Percentiles rank a stretch among this genome's conserved stretches.
These are phyloP conservation scores for Dendrolimus houi DNA, from an alignment of 2,888 invertebrate species.

Conservation along the genomic window DNA sequence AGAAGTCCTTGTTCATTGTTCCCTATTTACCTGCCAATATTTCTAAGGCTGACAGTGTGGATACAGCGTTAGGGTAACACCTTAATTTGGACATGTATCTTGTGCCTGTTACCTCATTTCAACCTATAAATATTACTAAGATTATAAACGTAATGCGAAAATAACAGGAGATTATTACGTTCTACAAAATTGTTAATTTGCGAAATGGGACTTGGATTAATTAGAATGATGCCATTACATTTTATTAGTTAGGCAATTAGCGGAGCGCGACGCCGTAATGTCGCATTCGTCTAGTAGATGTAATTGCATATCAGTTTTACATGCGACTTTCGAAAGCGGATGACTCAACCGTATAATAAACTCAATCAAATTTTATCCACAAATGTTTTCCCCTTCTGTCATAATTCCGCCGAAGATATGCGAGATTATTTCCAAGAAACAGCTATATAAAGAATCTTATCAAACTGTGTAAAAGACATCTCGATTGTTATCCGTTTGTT, in stretches of 20 bases:
- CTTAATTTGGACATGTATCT: too few relatives aligned
- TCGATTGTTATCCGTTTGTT: neutral
- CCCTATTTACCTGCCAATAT: too few relatives aligned
- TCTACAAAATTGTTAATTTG: neutral
- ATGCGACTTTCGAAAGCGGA: neutral
- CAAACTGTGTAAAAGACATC: neutral
- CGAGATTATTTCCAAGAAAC: neutral
- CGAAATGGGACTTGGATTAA: neutral
- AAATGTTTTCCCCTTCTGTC: too few relatives aligned
- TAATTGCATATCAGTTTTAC: neutral
- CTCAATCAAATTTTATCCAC: too few relatives aligned
- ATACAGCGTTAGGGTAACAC: too few relatives aligned
- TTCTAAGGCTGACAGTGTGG: too few relatives aligned
- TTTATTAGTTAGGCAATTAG: neutral
- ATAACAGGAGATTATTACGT: neutral
- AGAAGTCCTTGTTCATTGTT: too few relatives aligned
- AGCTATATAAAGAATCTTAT: neutral
- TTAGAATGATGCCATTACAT: neutral
- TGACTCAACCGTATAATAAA: neutral
- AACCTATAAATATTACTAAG: neutral
- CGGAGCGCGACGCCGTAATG: neutral
- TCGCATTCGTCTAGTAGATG: neutral
- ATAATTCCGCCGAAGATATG: too few relatives aligned
- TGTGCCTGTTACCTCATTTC: too few relatives aligned
- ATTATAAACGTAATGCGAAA: neutral